Evolutionary conservation across 1,140 invertebrate species (phyloP).

Genomic region (Pissodes strobi): DNA sequence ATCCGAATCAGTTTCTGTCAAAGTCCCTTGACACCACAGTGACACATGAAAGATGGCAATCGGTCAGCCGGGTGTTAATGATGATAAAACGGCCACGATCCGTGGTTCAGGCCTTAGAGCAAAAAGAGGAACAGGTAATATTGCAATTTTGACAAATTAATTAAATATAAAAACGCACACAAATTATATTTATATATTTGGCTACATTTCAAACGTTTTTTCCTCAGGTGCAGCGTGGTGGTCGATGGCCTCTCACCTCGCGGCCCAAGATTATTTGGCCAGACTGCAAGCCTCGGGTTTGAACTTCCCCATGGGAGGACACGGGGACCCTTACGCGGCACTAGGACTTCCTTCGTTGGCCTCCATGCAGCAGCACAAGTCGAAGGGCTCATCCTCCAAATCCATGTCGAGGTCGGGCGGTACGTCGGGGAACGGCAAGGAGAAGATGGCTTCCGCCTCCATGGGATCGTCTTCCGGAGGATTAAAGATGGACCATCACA

Average conservation of each 20-base stretch:
- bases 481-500: conserved; percentile 29
- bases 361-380: conserved; percentile 55
- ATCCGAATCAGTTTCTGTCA: too few relatives aligned
- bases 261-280: conserved; percentile 82
- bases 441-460: conserved; percentile 32
- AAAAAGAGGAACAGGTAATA: too few relatives aligned
- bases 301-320: conserved; percentile 61
- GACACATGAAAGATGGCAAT: too few relatives aligned
- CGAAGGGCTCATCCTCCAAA: conserved; percentile 46
- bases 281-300: conserved; percentile 76
- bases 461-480: conserved; percentile 1
- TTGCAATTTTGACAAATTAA: too few relatives aligned
- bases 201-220: too few relatives aligned
- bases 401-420: conserved; percentile 44
- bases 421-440: conserved; percentile 36
- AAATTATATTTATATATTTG: too few relatives aligned
- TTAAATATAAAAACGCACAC: too few relatives aligned
- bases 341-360: conserved; percentile 50
- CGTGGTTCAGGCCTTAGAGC: too few relatives aligned
- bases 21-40: too few relatives aligned
- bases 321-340: conserved; percentile 59
- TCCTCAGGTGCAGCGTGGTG: conserved; percentile 78
- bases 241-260: conserved; percentile 84
- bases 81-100: too few relatives aligned
- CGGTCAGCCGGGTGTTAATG: too few relatives aligned